Conservation (phyloP, 2,888 invertebrate species). For the Dicyrtoma fusca region DNA sequence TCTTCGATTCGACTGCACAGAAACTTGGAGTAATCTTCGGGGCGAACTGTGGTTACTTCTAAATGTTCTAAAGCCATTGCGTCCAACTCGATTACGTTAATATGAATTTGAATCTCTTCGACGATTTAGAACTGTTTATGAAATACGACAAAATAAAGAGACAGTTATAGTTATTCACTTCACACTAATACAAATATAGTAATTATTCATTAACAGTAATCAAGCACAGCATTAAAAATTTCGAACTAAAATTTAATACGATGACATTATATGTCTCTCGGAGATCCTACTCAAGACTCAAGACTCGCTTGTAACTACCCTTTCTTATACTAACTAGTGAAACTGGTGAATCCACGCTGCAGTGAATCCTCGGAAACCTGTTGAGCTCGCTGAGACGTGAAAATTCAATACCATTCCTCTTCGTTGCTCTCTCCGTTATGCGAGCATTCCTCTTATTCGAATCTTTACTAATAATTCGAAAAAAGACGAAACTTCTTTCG, state of each 20-base stretch:
- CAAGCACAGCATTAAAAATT: no score
- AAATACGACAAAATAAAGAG: not conserved
- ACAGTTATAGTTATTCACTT: not conserved
- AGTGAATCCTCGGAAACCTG: no score
- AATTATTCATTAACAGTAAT: no score
- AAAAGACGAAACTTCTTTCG: no score
- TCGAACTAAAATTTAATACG: not conserved
- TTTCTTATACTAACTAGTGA: not conserved
- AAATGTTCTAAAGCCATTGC: slow-evolving; percentile 27
- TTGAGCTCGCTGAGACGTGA: no score
- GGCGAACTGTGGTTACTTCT: slow-evolving; percentile 32
- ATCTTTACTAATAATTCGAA: no score
- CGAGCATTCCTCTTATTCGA: no score
- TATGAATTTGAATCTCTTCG: no score
- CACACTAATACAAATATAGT: no score
- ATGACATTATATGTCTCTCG: not conserved
- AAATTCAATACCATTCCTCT: no score
- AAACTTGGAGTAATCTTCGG: slow-evolving; percentile 64
- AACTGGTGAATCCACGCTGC: not conserved
- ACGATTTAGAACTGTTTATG: no score
- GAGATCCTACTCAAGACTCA: not conserved
- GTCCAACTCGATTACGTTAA: not conserved
- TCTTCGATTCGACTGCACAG: slow-evolving; percentile 69
- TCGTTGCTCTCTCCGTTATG: no score
- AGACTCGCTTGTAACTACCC: not conserved